Conservation (phyloP, 2,888 invertebrate genomes). For the Mactromeris polynyma region DNA sequence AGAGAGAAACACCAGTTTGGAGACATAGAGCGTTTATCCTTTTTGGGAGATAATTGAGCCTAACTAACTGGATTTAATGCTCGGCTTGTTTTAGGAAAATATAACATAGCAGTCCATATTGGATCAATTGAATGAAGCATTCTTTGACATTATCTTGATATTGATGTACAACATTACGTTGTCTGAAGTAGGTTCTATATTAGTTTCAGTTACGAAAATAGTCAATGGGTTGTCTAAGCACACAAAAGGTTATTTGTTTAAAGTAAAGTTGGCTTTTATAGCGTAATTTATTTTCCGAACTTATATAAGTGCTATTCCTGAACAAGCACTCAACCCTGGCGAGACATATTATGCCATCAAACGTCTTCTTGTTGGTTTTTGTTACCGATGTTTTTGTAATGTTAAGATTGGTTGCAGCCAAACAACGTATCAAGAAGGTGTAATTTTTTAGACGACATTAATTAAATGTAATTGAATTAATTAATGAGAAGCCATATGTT, state of each 20-base stretch:
- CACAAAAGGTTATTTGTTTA: too few relatives aligned
- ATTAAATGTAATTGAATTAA: background rate
- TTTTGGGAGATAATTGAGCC: background rate
- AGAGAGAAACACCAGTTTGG: conserved; percentile 8
- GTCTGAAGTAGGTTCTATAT: background rate
- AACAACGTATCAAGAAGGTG: background rate
- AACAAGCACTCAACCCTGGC: too few relatives aligned
- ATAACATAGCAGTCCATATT: background rate
- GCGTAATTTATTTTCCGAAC: too few relatives aligned
- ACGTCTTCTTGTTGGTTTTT: background rate
- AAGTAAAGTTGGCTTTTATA: too few relatives aligned
- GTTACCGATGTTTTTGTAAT: background rate
- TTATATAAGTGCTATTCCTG: too few relatives aligned
- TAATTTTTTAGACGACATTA: background rate
- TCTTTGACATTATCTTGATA: too few relatives aligned
- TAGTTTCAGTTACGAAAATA: too few relatives aligned
- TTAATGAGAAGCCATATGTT: background rate
- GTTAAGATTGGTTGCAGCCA: background rate
- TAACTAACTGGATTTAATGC: background rate
- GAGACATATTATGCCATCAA: background rate
- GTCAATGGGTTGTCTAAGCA: too few relatives aligned
- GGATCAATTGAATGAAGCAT: background rate
- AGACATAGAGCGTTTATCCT: background rate
- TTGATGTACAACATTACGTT: background rate
- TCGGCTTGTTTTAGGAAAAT: background rate